Percentiles rank a stretch among this genome's conserved stretches.
phyloP scores from a whole-genome alignment of 1,140 invertebrate genomes.

The Trichonephila clavipes region DNA sequence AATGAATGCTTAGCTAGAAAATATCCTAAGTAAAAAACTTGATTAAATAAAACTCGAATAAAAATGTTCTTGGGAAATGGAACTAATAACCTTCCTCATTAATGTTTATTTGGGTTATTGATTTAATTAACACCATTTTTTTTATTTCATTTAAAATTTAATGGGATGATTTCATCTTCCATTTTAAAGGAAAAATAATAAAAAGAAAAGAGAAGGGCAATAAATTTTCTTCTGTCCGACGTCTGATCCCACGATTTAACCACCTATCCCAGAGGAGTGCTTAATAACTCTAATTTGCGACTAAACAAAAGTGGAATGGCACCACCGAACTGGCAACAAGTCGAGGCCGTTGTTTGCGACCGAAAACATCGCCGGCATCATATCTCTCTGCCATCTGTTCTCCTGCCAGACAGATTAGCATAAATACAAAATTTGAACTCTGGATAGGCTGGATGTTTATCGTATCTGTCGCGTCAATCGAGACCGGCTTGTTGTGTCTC shows the following conservation, averaged over 20 bases:
- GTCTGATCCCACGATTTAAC: neutral
- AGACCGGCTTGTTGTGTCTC: conserved; percentile 57
- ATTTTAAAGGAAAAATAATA: too few species aligned
- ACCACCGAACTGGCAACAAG: neutral
- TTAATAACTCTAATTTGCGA: neutral
- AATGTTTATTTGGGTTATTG: too few species aligned
- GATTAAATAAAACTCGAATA: too few species aligned
- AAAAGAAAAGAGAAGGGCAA: too few species aligned
- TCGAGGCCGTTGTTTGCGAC: neutral
- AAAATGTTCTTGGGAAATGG: too few species aligned
- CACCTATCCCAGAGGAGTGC: neutral
- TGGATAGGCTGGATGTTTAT: conserved; percentile 47
- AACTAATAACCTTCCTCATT: too few species aligned
- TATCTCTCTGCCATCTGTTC: conserved; percentile 44
- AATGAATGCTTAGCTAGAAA: too few species aligned
- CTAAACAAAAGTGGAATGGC: conserved; percentile 11
- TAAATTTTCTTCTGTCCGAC: neutral
- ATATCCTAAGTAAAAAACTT: too few species aligned
- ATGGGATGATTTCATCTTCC: too few species aligned
- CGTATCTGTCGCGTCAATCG: conserved; percentile 47
- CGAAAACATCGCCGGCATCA: conserved; percentile 3
- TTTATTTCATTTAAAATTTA: too few species aligned
- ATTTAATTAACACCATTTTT: too few species aligned
- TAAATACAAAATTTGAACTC: conserved; percentile 59
- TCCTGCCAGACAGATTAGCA: conserved; percentile 63